Evolutionary conservation across 2,113 vertebrate species (phyloP).

Genomic region (Sprattus sprattus): DNA sequence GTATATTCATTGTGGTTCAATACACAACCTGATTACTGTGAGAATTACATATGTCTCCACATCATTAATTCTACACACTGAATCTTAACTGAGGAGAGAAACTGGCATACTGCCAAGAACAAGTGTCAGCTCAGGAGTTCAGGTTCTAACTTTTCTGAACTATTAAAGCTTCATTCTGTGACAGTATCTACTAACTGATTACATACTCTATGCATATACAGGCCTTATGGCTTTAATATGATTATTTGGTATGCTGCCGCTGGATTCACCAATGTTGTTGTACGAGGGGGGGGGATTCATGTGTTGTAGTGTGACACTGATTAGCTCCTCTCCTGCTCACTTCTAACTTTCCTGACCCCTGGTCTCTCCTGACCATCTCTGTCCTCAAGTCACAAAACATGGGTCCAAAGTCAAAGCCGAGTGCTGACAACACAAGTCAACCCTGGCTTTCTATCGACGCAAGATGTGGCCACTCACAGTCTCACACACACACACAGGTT

Average conservation of each 20-base stretch:
- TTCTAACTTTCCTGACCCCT: background rate
- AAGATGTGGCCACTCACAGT: background rate
- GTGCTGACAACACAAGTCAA: constrained; percentile 16
- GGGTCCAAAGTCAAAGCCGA: constrained; percentile 53
- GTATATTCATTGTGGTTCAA: background rate
- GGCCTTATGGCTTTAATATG: background rate
- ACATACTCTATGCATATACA: too few relatives aligned
- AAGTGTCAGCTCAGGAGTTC: too few relatives aligned
- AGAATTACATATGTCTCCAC: background rate
- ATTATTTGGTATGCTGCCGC: background rate
- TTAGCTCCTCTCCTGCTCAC: background rate
- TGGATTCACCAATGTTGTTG: background rate
- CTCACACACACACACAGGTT: background rate
- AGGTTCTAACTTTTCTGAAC: background rate
- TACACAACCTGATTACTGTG: background rate
- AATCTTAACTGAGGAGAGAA: background rate
- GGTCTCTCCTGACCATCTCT: background rate
- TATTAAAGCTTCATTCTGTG: background rate
- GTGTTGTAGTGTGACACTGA: background rate
- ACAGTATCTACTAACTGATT: too few relatives aligned
- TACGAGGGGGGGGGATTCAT: background rate
- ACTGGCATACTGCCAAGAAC: background rate
- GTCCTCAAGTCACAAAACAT: background rate
- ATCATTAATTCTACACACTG: background rate
- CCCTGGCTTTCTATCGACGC: background rate